Evolutionary conservation across 2,113 vertebrate species (phyloP), one percentile per base, ranked within the genome.

Genomic region (Bubo scandiacus): DNA sequence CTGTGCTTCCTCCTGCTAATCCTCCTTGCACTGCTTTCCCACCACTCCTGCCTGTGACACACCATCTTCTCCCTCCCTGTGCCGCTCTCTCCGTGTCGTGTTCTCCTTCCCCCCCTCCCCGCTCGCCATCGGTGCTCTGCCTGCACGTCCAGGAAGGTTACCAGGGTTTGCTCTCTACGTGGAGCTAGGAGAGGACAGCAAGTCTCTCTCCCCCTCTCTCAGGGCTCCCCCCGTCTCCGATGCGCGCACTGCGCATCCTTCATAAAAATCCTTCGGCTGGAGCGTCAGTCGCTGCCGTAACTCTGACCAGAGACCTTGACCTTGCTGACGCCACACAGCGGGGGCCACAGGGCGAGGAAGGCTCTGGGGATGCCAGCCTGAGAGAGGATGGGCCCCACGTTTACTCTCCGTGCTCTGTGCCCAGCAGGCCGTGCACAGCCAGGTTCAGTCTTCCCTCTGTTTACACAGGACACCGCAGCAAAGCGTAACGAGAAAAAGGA

Each of bases 401-500:
- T 86, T 84, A 21, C 72, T 45, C 42, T 25, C 20, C 4, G 72
- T 47, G 82, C 92, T 85, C 3, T 0, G 12, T 13, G 0, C 23
- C 0, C 1, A 36, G 91, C 87, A 18, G 5, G 0, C 55, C 20
- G 82, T 58, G 13, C 65, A 1, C 88, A n/a, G 10, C 74, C 93
- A 40, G 81, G 86, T 17, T 66, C 80, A 4, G 63, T 51, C 91
- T 70, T 62, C 36, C 89, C 81, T 74, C 83, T n/a, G 83, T 11
- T 74, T 47, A 12, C 72, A 17, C 43, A 10, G 78, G 61, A 13
- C 55, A 22, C 5, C 13, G 0, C 57, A 21, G 36, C 62, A 9
- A 15, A 8, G 62, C 1, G 0, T 5, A 4, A 11, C 2, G 59
- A 15, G 47, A 6, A n/a, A 7, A 29, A 0, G 8, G 65, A 23